Percentiles rank a stretch among this genome's conserved stretches.
Conservation (phyloP, 2,797 vertebrate genomes). For the Danio jaintianensis region DNA sequence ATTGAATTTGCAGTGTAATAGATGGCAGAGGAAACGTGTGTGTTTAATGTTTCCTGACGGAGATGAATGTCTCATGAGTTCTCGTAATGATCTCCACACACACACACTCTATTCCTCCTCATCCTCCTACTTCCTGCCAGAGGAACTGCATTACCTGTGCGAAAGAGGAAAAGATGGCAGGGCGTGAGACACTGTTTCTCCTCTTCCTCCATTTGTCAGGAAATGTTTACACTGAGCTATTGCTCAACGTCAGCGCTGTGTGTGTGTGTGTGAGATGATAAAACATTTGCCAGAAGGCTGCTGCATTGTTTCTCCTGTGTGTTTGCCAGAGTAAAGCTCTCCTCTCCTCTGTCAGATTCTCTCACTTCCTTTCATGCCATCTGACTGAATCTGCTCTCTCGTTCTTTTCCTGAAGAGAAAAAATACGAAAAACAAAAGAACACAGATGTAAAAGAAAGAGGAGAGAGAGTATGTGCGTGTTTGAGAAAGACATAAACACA, state of each 20-base stretch:
- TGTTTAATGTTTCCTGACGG: conserved; percentile 10
- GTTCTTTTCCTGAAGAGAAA: background rate
- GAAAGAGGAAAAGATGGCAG: background rate
- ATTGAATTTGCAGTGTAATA: background rate
- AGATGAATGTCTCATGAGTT: conserved; percentile 17
- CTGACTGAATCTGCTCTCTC: conserved; percentile 7
- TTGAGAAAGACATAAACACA: background rate
- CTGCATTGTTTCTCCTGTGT: conserved; percentile 50
- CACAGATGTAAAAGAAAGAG: background rate
- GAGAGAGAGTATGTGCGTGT: background rate
- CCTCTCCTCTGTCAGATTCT: conserved; percentile 26
- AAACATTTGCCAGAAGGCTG: conserved; percentile 55
- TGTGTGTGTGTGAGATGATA: conserved; percentile 42
- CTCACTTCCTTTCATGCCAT: conserved; percentile 21
- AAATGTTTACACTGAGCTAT: conserved; percentile 49
- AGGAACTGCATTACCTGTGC: background rate
- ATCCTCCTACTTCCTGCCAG: conserved; percentile 8
- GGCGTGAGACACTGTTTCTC: conserved; percentile 16
- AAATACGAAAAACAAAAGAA: conserved; percentile 17
- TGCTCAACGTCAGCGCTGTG: conserved; percentile 39
- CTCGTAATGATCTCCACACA: conserved; percentile 7
- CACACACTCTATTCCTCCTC: background rate
- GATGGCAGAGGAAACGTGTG: background rate
- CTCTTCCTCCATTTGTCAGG: conserved; percentile 26
- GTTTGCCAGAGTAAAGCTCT: conserved; percentile 30